Evolutionary conservation across 2,113 vertebrate species (phyloP).

Genomic region (Clarias batrachus): DNA sequence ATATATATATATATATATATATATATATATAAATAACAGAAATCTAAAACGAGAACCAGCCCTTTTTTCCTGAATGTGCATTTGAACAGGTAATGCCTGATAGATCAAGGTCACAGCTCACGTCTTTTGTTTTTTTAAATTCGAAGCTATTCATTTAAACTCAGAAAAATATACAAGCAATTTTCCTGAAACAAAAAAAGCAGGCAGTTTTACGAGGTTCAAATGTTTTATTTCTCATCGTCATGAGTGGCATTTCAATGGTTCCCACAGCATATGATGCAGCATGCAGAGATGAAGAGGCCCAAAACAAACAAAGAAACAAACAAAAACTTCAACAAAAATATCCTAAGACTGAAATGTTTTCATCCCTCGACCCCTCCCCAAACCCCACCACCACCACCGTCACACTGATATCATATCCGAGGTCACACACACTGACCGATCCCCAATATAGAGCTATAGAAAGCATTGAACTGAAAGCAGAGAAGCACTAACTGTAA

Average conservation of each 20-base stretch:
- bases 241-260: constrained; percentile 87
- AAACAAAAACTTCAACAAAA: constrained; percentile 3
- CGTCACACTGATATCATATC: constrained; percentile 11
- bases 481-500: constrained; percentile 73
- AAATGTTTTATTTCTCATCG: constrained; percentile 83
- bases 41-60: too few species aligned
- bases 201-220: constrained; percentile 68
- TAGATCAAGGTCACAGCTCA: not conserved
- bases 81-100: not conserved
- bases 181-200: not conserved
- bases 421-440: constrained; percentile 66
- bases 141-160: not conserved
- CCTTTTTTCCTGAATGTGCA: not conserved
- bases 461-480: constrained; percentile 75
- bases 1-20: too few species aligned
- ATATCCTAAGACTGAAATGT: constrained; percentile 76
- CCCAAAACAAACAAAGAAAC: constrained; percentile 42
- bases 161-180: not conserved
- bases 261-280: constrained; percentile 82
- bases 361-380: constrained; percentile 53
- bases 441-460: constrained; percentile 59
- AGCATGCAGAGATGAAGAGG: constrained; percentile 81
- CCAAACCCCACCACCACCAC: not conserved
- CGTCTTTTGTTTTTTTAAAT: not conserved
- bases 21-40: too few species aligned